Evolutionary conservation across 35 echinoderm and acorn worm species (phyloP), one percentile per base, ranked within the genome.

Genomic region (Amphiura filiformis): DNA sequence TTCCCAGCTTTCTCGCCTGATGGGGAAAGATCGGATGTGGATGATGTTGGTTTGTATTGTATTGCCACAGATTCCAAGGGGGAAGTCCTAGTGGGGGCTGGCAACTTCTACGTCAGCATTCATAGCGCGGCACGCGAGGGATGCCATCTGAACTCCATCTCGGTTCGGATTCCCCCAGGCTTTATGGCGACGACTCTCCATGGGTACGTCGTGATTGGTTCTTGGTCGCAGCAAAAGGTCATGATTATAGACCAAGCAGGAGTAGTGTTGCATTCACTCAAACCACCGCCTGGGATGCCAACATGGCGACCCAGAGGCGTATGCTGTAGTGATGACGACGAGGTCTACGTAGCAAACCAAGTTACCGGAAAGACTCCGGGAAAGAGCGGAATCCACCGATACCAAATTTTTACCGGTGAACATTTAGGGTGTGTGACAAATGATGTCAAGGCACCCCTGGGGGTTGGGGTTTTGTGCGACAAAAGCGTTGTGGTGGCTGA

Each of bases 31-130:
- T 70, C 61, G 61, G 61, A 70, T 30, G 15, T 30, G 7, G 61
- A 70, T n/a, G 61, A 70, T 23, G 61, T 70, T 30, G 61, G 61
- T 1, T 70, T 70, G 61, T 70, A 70, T 23, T 70, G 61, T 23
- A 70, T 70, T 4, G 61, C 61, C 4, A 70, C 61, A 11, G 61
- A 70, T n/a, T 5, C 61, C 26, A 70, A 70, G 26, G 61, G 61
- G 28, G 26, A n/a, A 70, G 61, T 70, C 26, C 61, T 70, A 26
- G 17, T n/a, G 26, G 61, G 61, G 1, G 61, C 61, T 26, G 61
- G 61, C 7, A 70, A 70, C 61, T 70, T 70, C 61, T 70, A 70
- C 61, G 61, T 70, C 61, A 70, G 61, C 28, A 70, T 70, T 30
- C 61, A 70, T n/a, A 70, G 61, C 26, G 61, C 61, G 28, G 61